Evolutionary conservation across 1,140 invertebrate species (phyloP).

Genomic region (Leguminivora glycinivorella): DNA sequence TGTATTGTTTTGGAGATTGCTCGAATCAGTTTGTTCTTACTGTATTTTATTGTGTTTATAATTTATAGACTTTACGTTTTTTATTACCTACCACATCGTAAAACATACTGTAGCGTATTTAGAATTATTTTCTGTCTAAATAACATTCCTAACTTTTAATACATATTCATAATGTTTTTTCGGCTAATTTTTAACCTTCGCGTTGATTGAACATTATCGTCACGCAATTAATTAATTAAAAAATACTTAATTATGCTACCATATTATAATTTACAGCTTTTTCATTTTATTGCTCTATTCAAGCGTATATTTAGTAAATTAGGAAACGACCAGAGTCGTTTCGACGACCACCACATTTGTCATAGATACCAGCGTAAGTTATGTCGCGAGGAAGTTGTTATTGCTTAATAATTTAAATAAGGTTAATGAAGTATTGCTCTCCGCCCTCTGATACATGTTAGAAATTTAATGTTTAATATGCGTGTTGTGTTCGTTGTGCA

Average conservation of each 20-base stretch:
- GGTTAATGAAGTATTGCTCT: slow-evolving; percentile 58
- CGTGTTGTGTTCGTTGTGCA: slow-evolving; percentile 28
- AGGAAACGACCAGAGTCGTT: slow-evolving; percentile 42
- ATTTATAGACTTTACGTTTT: slow-evolving; percentile 55
- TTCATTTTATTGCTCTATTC: slow-evolving; percentile 53
- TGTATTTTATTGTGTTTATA: slow-evolving; percentile 59
- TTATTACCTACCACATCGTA: slow-evolving; percentile 51
- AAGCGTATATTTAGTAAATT: slow-evolving; percentile 52
- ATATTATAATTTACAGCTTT: slow-evolving; percentile 56
- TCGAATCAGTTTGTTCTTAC: slow-evolving; percentile 46
- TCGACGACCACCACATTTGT: slow-evolving; percentile 44
- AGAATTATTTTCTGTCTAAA: slow-evolving; percentile 42
- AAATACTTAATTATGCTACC: slow-evolving; percentile 58
- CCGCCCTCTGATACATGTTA: slow-evolving; percentile 38
- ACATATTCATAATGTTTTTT: slow-evolving; percentile 58
- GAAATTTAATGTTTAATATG: slow-evolving; percentile 34
- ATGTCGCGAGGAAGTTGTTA: slow-evolving; percentile 46
- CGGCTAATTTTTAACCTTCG: slow-evolving; percentile 62
- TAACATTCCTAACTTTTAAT: slow-evolving; percentile 42
- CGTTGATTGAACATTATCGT: slow-evolving; percentile 63
- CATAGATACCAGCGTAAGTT: slow-evolving; percentile 50
- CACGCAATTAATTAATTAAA: slow-evolving; percentile 69
- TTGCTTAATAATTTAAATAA: slow-evolving; percentile 65
- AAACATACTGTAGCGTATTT: slow-evolving; percentile 41
- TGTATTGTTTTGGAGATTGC: slow-evolving; percentile 47